These are phyloP conservation scores for Xiphias gladius DNA, from an alignment of 2,113 vertebrate species.

Conservation along the genomic window DNA sequence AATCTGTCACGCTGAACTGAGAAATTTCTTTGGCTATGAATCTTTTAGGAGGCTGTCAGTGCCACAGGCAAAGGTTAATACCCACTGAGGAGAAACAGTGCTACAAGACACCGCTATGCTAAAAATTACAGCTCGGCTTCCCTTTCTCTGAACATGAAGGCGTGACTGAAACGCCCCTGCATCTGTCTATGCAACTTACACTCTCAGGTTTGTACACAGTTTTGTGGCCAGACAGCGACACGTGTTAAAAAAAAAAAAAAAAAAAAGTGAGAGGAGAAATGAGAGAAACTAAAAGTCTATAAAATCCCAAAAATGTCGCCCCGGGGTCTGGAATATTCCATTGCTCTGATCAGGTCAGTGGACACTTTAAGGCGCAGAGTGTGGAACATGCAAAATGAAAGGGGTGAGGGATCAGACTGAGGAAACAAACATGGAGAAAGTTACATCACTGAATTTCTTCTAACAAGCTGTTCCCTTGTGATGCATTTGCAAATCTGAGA, in stretches of 20 bases:
- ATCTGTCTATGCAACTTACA: slow-evolving; percentile 27
- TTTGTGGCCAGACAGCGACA: slow-evolving; percentile 10
- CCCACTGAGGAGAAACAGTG: slow-evolving; percentile 20
- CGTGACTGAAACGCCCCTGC: slow-evolving; percentile 8
- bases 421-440: slow-evolving; percentile 41
- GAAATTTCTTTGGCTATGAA: slow-evolving; percentile 72
- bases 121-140: slow-evolving; percentile 31
- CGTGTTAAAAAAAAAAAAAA: background rate
- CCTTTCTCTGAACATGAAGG: slow-evolving; percentile 22
- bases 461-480: slow-evolving; percentile 14
- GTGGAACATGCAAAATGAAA: slow-evolving; percentile 33
- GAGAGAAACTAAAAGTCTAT: background rate
- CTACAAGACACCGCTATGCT: slow-evolving; percentile 4
- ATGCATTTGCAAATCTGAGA: background rate
- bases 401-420: slow-evolving; percentile 5
- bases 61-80: slow-evolving; percentile 57
- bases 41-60: slow-evolving; percentile 62
- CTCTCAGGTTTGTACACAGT: slow-evolving; percentile 8
- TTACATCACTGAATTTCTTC: background rate
- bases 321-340: background rate
- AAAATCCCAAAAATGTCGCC: background rate
- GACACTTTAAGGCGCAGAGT: background rate
- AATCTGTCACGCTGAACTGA: slow-evolving; percentile 63
- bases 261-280: background rate
- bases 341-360: background rate